A percentile compares a stretch with the other conserved stretches of the same genome.
Conservation (phyloP, 2,888 invertebrate genomes). For the Carcina quercana region DNA sequence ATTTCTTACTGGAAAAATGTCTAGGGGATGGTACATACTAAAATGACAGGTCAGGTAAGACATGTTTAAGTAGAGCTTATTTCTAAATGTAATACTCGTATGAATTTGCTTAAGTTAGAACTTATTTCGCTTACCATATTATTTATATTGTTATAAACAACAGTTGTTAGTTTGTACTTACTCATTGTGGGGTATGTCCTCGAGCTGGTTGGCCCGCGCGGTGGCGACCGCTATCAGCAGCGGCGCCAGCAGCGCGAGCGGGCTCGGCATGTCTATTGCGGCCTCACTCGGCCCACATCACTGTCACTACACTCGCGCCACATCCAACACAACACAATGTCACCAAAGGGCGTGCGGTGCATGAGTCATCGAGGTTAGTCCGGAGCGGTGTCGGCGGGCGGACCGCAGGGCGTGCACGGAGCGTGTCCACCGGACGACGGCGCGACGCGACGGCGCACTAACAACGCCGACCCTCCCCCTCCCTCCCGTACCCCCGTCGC, state of each 20-base stretch:
- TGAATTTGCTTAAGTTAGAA: no score
- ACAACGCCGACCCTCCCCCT: conserved; percentile 27
- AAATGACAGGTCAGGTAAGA: no score
- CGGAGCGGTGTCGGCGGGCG: conserved; percentile 35
- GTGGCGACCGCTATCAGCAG: conserved; percentile 39
- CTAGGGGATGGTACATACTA: no score
- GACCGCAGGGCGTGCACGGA: conserved; percentile 44
- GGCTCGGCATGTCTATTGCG: conserved; percentile 23
- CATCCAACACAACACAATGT: conserved; percentile 42
- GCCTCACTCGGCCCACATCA: conserved; percentile 12
- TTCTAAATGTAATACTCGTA: no score
- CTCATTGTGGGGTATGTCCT: conserved; percentile 94
- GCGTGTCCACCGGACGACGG: conserved; percentile 35
- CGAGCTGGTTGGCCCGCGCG: conserved; percentile 83
- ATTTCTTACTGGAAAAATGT: no score
- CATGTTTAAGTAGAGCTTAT: no score
- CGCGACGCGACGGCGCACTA: conserved; percentile 32
- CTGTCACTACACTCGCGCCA: conserved; percentile 18
- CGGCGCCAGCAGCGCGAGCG: conserved; percentile 46
- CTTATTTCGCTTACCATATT: no score
- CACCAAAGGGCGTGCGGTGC: conserved; percentile 39
- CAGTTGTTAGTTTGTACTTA: no score
- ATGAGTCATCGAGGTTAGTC: conserved; percentile 47
- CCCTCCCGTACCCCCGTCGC: conserved; percentile 46
- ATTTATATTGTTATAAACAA: no score